phyloP scores from a whole-genome alignment of 2,888 invertebrate species.

The Rhynchonema sp. region DNA sequence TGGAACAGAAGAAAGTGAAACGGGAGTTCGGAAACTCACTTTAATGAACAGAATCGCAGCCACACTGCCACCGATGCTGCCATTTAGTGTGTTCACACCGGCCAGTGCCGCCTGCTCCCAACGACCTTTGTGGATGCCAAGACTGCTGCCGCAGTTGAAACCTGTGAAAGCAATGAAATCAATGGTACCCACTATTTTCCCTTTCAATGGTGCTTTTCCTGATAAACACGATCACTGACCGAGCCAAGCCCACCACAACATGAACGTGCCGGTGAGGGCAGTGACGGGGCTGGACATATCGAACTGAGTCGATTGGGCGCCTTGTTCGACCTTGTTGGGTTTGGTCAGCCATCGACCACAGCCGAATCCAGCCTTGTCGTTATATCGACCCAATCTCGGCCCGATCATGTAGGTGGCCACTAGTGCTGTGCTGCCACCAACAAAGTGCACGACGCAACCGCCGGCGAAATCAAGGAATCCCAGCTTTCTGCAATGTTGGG shows the following conservation, averaged over 20 bases:
- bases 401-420: conserved; percentile 3
- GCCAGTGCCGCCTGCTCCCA: conserved; percentile 32
- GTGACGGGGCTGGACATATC: not conserved
- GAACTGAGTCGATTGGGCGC: not conserved
- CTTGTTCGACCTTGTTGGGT: not conserved
- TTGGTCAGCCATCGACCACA: not conserved
- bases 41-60: conserved; percentile 26
- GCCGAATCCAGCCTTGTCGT: conserved; percentile 48
- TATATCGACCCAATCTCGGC: not conserved
- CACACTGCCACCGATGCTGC: conserved; percentile 48
- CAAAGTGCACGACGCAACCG: conserved; percentile 48
- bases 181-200: not conserved
- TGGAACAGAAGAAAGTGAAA: not conserved
- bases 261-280: conserved; percentile 49
- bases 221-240: conserved; percentile 58
- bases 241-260: conserved; percentile 90
- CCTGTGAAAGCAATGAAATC: not conserved
- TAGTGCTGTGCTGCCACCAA: conserved; percentile 37
- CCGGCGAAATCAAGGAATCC: not conserved
- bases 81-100: conserved; percentile 71
- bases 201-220: conserved; percentile 66
- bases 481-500: not conserved
- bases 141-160: conserved; percentile 3
- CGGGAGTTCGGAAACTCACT: not conserved
- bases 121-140: not conserved